Evolutionary conservation across 1,140 invertebrate genomes (phyloP).

Genomic region (Musca vetustissima): DNA sequence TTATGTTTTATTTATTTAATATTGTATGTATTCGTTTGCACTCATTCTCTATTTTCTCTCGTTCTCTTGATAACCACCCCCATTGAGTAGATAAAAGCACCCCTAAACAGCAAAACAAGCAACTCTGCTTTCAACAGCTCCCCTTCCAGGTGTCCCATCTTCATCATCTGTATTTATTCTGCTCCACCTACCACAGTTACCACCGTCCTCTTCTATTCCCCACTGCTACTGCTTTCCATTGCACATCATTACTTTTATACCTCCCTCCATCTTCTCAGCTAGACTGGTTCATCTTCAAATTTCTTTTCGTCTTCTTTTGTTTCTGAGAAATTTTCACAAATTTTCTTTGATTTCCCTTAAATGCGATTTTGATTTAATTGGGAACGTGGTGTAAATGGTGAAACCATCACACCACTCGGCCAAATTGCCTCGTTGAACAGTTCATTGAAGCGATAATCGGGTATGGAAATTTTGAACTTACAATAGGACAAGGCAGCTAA

Average conservation of each 20-base stretch:
- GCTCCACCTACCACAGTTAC: background rate
- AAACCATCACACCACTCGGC: slow-evolving; percentile 54
- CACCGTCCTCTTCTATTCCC: background rate
- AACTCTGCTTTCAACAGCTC: too few relatives aligned
- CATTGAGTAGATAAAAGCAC: background rate
- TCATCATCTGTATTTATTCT: background rate
- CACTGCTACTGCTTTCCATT: background rate
- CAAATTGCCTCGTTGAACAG: slow-evolving; percentile 54
- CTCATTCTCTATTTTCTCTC: background rate
- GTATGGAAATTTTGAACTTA: slow-evolving; percentile 53
- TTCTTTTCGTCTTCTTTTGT: slow-evolving; percentile 13
- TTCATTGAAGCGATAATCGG: slow-evolving; percentile 54
- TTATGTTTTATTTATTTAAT: too few relatives aligned
- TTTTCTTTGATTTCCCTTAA: slow-evolving; percentile 33
- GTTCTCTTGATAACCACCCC: background rate
- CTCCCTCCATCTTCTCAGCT: background rate
- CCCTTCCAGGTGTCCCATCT: background rate
- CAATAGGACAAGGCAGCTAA: slow-evolving; percentile 51
- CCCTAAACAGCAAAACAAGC: too few relatives aligned
- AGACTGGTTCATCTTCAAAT: slow-evolving; percentile 9
- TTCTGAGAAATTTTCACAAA: slow-evolving; percentile 14
- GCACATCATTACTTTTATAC: background rate
- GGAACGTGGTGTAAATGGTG: slow-evolving; percentile 51
- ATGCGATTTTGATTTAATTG: slow-evolving; percentile 54
- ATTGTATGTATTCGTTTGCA: too few relatives aligned